A percentile compares a stretch with the other conserved stretches of the same genome.
phyloP scores from a whole-genome alignment of 2,797 vertebrate genomes.

The Bovichtus diacanthus region DNA sequence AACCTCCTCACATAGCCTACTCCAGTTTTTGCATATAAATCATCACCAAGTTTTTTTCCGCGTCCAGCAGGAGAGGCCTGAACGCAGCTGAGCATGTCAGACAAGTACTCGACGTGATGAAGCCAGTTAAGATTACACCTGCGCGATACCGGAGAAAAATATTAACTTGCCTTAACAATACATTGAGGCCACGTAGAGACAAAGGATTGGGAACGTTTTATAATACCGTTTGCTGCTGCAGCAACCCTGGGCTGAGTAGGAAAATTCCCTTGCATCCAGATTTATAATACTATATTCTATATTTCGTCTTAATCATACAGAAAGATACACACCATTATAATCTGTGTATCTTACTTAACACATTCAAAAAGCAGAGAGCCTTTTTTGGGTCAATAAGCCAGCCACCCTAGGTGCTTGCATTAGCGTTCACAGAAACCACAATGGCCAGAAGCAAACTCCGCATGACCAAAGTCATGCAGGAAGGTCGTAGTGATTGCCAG shows the following conservation, averaged over 20 bases:
- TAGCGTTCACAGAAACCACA: conserved; percentile 37
- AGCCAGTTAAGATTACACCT: conserved; percentile 41
- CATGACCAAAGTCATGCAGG: conserved; percentile 81
- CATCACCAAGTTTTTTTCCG: conserved; percentile 30
- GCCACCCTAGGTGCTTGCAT: conserved; percentile 19
- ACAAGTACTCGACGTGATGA: conserved; percentile 32
- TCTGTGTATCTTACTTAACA: background rate
- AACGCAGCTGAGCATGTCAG: conserved; percentile 42
- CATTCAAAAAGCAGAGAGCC: conserved; percentile 9
- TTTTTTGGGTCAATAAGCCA: conserved; percentile 19
- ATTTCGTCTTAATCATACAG: background rate
- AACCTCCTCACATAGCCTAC: conserved; percentile 35
- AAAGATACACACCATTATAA: background rate
- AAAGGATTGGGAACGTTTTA: conserved; percentile 28
- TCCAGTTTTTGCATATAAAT: conserved; percentile 69
- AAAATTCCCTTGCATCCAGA: background rate
- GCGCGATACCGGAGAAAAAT: conserved; percentile 35
- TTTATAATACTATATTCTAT: background rate
- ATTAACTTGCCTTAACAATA: conserved; percentile 32
- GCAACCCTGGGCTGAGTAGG: background rate
- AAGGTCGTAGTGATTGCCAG: conserved; percentile 79
- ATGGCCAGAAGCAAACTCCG: conserved; percentile 51
- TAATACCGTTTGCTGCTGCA: conserved; percentile 11
- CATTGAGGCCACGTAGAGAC: conserved; percentile 21
- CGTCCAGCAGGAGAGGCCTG: conserved; percentile 38